A percentile compares a stretch with the other conserved stretches of the same genome.
Evolutionary conservation across 2,797 vertebrate species (phyloP).

Genomic region (Rhyacichthys aspro): DNA sequence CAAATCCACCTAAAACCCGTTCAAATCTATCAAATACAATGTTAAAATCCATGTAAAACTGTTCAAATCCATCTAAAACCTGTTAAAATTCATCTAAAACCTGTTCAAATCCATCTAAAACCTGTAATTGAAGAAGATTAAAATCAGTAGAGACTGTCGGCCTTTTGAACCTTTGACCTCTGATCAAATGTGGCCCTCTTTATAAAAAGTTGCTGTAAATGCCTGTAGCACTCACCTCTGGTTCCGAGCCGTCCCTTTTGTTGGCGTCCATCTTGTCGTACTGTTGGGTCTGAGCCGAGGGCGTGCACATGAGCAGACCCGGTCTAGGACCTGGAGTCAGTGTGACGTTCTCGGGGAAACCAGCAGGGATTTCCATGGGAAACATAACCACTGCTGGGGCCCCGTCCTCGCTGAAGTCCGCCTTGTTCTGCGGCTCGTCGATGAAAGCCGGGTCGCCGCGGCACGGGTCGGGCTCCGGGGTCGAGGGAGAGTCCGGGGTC

Average conservation of each 20-base stretch:
- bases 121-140: no score
- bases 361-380: constrained; percentile 95
- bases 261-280: constrained; percentile 59
- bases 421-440: constrained; percentile 56
- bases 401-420: constrained; percentile 66
- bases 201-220: no score
- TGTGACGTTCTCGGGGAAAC: constrained; percentile 80
- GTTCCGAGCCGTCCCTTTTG: constrained; percentile 62
- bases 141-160: no score
- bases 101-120: no score
- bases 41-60: no score
- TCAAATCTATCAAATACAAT: no score
- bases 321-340: constrained; percentile 81
- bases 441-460: constrained; percentile 68
- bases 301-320: constrained; percentile 80
- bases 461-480: constrained; percentile 70
- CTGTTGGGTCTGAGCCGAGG: constrained; percentile 76
- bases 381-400: constrained; percentile 87
- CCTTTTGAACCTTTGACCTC: no score
- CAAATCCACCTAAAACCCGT: no score
- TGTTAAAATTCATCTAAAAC: no score
- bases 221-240: no score
- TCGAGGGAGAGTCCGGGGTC: constrained; percentile 59
- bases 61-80: no score
- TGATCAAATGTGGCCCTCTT: no score